Base-by-base conservation (phyloP, 1,140 invertebrate species). In the Atta texana region DNA sequence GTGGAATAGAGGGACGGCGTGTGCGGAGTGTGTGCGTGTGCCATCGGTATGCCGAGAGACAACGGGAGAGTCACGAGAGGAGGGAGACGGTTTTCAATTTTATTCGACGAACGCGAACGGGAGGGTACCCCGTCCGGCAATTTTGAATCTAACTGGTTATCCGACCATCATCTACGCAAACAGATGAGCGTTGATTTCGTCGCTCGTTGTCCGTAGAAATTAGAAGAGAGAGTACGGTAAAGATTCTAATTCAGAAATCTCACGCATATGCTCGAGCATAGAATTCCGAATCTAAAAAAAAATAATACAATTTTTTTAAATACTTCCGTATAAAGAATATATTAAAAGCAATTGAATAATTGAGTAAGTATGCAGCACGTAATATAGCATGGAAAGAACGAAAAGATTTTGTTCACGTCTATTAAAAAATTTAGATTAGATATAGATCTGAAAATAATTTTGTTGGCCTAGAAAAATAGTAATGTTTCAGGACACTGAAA, bases 21-120 rank as follows among this genome's bases (percentile, higher is more conserved):
- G 75, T 18, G 49, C 28, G 7, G 24, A 34, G 82, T 68, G 66
- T 88, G 86, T 89, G 90, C 78, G 87, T 85, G 61, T 78, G 91
- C 87, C 88, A 90, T 87, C 90, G 88, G 89, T 88, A 90, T 91
- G 87, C 88, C 87, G 90, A 87, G 74, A 90, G 72, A 87, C 78
- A 59, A 55, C 69, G 76, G 49, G 61, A 66, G 77, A 72, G 69
- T 57, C 74, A 34, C 81, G 85, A 86, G 85, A 76, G 86, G 86
- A 61, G 89, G 24, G 61, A 68, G 91, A 89, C 89, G 92, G 91
- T 93, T 93, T 93, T 92, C 91, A 92, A 93, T 93, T 93, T 92
- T 91, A 91, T 92, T 91, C 89, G 90, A 89, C 84, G 82, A 74
- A 71, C 87, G 66, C 68, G 68, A 86, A 66, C 86, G 80, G 71